phyloP scores from a whole-genome alignment of 1,140 invertebrate species.

The Drosophila dunni region DNA sequence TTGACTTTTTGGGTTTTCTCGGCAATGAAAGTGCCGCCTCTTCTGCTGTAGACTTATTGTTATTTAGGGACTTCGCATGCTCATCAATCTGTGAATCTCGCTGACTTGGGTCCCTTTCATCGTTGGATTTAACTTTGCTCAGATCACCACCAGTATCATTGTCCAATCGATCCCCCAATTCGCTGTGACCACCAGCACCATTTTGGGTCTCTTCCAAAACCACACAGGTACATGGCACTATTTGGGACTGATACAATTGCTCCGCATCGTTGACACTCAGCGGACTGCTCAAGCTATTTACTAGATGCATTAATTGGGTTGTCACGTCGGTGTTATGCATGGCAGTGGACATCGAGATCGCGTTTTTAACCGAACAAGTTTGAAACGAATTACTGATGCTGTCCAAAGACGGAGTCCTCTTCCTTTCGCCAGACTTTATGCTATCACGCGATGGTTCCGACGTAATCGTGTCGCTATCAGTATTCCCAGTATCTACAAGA shows the following conservation, averaged over 20 bases:
- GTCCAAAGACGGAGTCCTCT: constrained; percentile 56
- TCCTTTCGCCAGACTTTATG: constrained; percentile 45
- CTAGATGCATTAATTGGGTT: constrained; percentile 65
- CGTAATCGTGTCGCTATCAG: constrained; percentile 75
- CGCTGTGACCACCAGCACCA: background rate
- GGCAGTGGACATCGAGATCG: constrained; percentile 1
- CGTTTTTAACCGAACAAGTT: constrained; percentile 28
- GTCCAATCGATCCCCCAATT: constrained; percentile 2
- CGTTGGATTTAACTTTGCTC: background rate
- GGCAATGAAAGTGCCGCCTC: background rate
- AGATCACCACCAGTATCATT: background rate
- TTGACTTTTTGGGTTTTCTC: constrained; percentile 67
- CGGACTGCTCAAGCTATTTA: constrained; percentile 55
- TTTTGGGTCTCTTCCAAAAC: constrained; percentile 48
- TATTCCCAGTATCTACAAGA: constrained; percentile 55
- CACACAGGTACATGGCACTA: constrained; percentile 75
- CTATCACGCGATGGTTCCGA: constrained; percentile 73
- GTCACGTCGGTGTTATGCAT: constrained; percentile 46
- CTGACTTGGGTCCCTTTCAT: background rate
- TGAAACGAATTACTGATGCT: constrained; percentile 65
- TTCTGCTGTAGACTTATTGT: background rate
- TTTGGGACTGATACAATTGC: constrained; percentile 46
- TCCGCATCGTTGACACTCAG: constrained; percentile 53
- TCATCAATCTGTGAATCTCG: background rate
- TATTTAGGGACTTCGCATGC: background rate